These are phyloP conservation scores for Lasius platythorax DNA, from an alignment of 2,888 invertebrate genomes.

Conservation along the genomic window DNA sequence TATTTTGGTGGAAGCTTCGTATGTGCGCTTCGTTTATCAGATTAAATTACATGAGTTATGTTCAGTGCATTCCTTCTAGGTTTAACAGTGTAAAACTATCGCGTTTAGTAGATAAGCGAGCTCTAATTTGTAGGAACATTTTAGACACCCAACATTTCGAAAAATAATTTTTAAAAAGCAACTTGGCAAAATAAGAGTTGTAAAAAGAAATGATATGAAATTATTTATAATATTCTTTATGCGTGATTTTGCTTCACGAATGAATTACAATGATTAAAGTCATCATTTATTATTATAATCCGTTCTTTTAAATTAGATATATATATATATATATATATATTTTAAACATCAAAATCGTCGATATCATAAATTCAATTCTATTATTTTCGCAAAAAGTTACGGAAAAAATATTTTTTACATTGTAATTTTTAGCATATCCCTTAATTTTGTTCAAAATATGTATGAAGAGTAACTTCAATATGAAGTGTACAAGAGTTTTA, in stretches of 20 bases:
- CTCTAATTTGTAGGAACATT: not conserved
- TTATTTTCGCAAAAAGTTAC: not conserved
- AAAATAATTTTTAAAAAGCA: not conserved
- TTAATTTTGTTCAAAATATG: not conserved
- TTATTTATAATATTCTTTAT: not conserved
- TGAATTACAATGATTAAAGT: not conserved
- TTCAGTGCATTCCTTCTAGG: not conserved
- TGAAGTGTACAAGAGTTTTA: constrained; percentile 6
- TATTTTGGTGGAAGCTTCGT: constrained; percentile 13
- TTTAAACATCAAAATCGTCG: not conserved
- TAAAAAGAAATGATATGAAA: not conserved
- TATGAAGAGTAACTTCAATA: not conserved
- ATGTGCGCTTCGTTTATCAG: not conserved
- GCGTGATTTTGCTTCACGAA: not conserved
- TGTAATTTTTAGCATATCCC: not conserved
- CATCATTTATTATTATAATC: not conserved
- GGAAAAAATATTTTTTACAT: not conserved
- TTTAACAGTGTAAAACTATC: not conserved
- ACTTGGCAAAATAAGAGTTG: not conserved
- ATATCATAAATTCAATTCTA: not conserved
- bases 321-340: not conserved
- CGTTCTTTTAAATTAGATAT: not conserved
- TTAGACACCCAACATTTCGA: not conserved
- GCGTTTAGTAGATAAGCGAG: not conserved
- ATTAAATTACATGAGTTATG: constrained; percentile 1